Evolutionary conservation across 2,888 invertebrate genomes (phyloP).

Genomic region (Ichneumoninae sp.): DNA sequence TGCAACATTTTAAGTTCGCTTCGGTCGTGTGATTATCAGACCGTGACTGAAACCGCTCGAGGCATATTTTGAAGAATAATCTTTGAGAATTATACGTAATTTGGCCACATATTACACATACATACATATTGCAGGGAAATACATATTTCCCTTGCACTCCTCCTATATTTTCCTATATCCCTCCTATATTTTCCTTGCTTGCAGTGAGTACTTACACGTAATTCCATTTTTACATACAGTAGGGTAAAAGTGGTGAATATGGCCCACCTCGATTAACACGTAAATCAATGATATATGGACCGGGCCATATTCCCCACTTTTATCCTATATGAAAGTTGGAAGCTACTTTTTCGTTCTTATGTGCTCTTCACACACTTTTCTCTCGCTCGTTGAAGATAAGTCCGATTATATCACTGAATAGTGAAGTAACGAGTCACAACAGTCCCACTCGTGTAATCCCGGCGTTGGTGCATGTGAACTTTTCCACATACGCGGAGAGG

Average conservation of each 20-base stretch:
- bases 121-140: no score
- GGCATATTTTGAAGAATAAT: background rate
- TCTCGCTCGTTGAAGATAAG: slow-evolving; percentile 33
- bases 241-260: no score
- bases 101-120: background rate
- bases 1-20: background rate
- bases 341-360: slow-evolving; percentile 10
- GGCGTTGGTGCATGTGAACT: slow-evolving; percentile 6
- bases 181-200: no score
- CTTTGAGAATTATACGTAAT: background rate
- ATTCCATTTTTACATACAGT: background rate
- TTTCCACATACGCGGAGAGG: slow-evolving; percentile 23
- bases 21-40: no score
- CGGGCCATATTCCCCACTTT: no score
- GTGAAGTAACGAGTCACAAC: slow-evolving; percentile 25
- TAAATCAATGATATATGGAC: no score
- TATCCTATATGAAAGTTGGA: background rate
- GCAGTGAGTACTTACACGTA: background rate
- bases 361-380: background rate
- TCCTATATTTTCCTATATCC: no score
- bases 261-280: no score
- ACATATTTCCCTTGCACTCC: background rate
- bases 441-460: slow-evolving; percentile 11
- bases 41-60: background rate
- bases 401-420: slow-evolving; percentile 43